Evolutionary conservation across 1,140 invertebrate species (phyloP), one percentile per base, ranked within the genome.

Genomic region (Drosophila funebris): DNA sequence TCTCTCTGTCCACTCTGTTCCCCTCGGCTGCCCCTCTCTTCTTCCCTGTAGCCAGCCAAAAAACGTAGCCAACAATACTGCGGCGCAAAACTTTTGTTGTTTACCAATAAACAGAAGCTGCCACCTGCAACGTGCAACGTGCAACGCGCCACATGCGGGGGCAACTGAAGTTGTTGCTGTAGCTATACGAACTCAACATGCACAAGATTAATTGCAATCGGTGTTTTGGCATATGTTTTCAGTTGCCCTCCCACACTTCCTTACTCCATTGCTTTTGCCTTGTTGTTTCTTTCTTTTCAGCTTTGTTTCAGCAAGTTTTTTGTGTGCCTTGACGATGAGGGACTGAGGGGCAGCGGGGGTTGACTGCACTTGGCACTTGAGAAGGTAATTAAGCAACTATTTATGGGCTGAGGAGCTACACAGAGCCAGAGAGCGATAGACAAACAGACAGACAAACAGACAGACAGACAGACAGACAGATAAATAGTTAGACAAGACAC

Each of bases 191-290:
- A 39, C 46, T 60, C 56, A 67, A 87, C 81, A 77, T 82, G 82
- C 83, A 85, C 68, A 87, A 88, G 83, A 88, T 88, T 88, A 88
- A 88, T 88, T 88, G 83, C 83, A 83, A 88, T 88, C 84, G 83
- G 83, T 88, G 83, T 89, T 79, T 83, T 76, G 79, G 84, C 83
- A 88, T 88, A 88, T 88, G 83, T 89, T 88, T 83, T 83, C 33
- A 41, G 31, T 20, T 57, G 27, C 13, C 27, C 31, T 24, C 37
- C 24, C 1, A 6, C 4, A 0, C 33, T 29, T n/a, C 36, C n/a
- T 43, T n/a, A n/a, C 22, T 41, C 14, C 50, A 66, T 37, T 33
- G 46, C 43, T 52, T n/a, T n/a, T n/a, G n/a, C n/a, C n/a, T n/a
- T 63, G 22, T 39, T 33, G 16, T 41, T 56, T 14, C 18, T 69